Percentiles rank a stretch among this genome's conserved stretches.
phyloP scores from a whole-genome alignment of 2,113 vertebrate species.

The human region GRCh38 chr3:68544001-68544500 shows the following conservation, averaged over 20 bases:
- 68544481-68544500: slow-evolving; percentile 98
- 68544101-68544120: not conserved
- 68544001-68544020: not conserved
- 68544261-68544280: not conserved
- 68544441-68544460: slow-evolving; percentile 40
- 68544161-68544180: too few relatives aligned
- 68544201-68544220: fast-evolving
- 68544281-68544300: not conserved
- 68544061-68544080: not conserved
- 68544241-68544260: not conserved
- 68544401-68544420: not conserved
- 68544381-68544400: not conserved
- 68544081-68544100: not conserved
- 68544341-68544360: not conserved
- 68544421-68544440: not conserved
- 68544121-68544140: not conserved
- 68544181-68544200: not conserved
- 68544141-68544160: not conserved
- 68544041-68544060: not conserved
- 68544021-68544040: not conserved
- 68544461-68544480: slow-evolving; percentile 80
- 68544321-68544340: not conserved
- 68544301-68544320: not conserved
- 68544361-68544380: not conserved
- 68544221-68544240: not conserved